These are phyloP conservation scores for Tenualosa ilisha DNA, from an alignment of 2,797 vertebrate species.

Conservation along the genomic window DNA sequence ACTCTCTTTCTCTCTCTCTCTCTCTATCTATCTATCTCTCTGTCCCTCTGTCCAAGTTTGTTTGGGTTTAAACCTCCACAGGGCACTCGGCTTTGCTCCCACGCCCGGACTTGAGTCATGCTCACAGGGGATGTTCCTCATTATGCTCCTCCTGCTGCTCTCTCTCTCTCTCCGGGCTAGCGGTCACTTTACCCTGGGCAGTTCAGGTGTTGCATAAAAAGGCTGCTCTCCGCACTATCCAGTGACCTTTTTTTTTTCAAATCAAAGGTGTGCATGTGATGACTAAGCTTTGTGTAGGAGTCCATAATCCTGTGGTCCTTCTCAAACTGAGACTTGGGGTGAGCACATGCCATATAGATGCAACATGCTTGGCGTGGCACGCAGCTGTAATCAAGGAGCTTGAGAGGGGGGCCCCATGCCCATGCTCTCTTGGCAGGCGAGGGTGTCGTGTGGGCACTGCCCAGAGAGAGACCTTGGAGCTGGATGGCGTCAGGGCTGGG, in stretches of 20 bases:
- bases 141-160: not conserved
- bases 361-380: not conserved
- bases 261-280: not conserved
- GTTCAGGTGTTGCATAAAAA: not conserved
- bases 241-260: not conserved
- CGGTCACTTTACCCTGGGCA: not conserved
- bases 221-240: not conserved
- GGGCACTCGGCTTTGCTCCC: not conserved
- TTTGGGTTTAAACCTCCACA: not conserved
- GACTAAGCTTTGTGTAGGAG: not conserved
- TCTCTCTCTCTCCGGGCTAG: too few species aligned
- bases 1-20: not conserved
- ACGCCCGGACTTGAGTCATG: not conserved
- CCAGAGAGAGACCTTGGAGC: slow-evolving; percentile 15
- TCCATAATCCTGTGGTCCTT: not conserved
- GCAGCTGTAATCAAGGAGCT: not conserved
- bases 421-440: not conserved
- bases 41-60: slow-evolving; percentile 7
- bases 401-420: not conserved
- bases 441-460: not conserved
- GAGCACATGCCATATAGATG: not conserved
- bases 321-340: not conserved
- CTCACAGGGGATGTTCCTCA: not conserved
- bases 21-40: not conserved
- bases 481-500: not conserved